Conservation (phyloP, 1,140 invertebrate species). For the Mactra quadrangularis region DNA sequence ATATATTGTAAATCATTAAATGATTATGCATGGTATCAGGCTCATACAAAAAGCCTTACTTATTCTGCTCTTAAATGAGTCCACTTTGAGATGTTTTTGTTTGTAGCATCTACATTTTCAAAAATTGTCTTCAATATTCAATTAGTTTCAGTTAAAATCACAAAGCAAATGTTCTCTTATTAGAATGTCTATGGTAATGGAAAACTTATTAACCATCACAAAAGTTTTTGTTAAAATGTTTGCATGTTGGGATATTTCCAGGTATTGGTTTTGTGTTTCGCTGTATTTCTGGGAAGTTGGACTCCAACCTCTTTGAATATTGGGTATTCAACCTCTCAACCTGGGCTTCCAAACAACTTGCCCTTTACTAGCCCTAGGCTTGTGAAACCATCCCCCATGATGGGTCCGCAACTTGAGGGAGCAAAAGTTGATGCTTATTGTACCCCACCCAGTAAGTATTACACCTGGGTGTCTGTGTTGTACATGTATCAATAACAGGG, state of each 20-base stretch:
- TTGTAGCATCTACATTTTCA: too few species aligned
- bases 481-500: not conserved
- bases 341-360: conserved; percentile 51
- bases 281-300: conserved; percentile 83
- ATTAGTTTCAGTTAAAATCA: too few species aligned
- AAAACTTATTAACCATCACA: too few species aligned
- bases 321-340: conserved; percentile 74
- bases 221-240: not conserved
- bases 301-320: conserved; percentile 80
- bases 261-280: conserved; percentile 83
- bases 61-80: too few species aligned
- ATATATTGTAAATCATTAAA: too few species aligned
- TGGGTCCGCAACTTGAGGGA: conserved; percentile 73
- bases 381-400: conserved; percentile 70
- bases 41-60: too few species aligned
- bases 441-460: conserved; percentile 79
- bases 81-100: too few species aligned
- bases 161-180: too few species aligned
- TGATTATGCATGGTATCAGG: too few species aligned
- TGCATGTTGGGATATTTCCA: conserved; percentile 68
- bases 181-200: too few species aligned
- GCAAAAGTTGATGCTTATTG: conserved; percentile 74
- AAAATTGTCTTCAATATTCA: too few species aligned
- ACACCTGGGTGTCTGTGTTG: not conserved
- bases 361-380: conserved; percentile 69